Evolutionary conservation across 1,140 invertebrate species (phyloP).

Genomic region (Lerema accius): DNA sequence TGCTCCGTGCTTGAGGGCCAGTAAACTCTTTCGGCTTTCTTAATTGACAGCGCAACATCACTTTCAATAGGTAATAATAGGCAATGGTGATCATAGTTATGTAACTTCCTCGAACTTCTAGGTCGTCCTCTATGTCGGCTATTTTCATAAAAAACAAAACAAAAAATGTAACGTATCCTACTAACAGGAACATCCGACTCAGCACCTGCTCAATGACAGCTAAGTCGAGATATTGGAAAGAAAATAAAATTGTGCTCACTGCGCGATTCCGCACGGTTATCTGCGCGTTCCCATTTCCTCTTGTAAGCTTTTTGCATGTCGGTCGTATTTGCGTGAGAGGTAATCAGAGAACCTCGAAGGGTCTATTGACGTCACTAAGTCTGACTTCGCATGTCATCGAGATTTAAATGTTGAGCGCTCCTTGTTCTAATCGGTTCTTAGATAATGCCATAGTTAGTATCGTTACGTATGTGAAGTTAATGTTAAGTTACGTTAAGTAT

Average conservation of each 20-base stretch:
- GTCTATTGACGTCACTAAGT: not conserved
- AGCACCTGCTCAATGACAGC: conserved; percentile 29
- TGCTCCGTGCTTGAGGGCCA: too few species aligned
- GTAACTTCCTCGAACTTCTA: too few species aligned
- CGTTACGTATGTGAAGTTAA: too few species aligned
- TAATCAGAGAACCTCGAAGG: not conserved
- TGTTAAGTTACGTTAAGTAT: too few species aligned
- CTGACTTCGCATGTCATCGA: not conserved
- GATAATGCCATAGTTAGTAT: too few species aligned
- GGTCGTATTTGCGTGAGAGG: conserved; percentile 17
- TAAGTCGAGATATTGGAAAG: conserved; percentile 59
- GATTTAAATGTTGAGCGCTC: not conserved
- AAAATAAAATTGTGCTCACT: conserved; percentile 74
- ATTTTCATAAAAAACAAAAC: too few species aligned
- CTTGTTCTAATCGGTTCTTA: not conserved
- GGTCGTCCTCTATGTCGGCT: too few species aligned
- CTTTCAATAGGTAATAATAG: too few species aligned
- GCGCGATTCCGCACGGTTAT: conserved; percentile 15
- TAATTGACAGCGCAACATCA: too few species aligned
- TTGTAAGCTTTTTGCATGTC: conserved; percentile 25
- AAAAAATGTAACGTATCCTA: not conserved
- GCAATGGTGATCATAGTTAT: too few species aligned
- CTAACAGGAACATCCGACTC: conserved; percentile 1
- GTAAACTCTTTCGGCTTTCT: too few species aligned
- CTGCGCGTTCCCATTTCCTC: conserved; percentile 22